phyloP scores from a whole-genome alignment of 2,888 invertebrate species.

The Parnassius smintheus region DNA sequence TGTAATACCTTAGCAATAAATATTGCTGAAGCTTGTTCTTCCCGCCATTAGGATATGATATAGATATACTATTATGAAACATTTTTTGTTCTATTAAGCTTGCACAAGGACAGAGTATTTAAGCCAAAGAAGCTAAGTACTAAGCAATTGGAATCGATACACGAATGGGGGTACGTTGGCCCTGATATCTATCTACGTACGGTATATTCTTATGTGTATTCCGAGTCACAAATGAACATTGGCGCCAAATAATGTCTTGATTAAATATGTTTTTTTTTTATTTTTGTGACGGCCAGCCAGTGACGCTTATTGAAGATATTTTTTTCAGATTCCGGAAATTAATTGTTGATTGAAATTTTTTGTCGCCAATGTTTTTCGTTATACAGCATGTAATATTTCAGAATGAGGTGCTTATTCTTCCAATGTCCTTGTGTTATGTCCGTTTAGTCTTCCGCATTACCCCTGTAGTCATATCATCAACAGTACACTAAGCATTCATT shows the following conservation, averaged over 20 bases:
- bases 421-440: constrained; percentile 32
- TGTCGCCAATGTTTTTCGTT: constrained; percentile 43
- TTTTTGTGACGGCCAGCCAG: no score
- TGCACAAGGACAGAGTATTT: constrained; percentile 69
- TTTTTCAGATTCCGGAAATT: no score
- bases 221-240: constrained; percentile 23
- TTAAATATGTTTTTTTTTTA: no score
- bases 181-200: constrained; percentile 47
- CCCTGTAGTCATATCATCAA: constrained; percentile 30
- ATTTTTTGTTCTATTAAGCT: constrained; percentile 63
- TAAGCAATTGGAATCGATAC: constrained; percentile 92
- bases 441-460: constrained; percentile 34
- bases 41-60: constrained; percentile 10
- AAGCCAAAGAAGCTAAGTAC: constrained; percentile 89
- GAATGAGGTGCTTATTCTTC: constrained; percentile 34
- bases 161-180: constrained; percentile 89
- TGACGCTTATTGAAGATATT: no score
- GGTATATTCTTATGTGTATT: constrained; percentile 43
- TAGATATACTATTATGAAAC: constrained; percentile 34
- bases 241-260: constrained; percentile 27
- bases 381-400: constrained; percentile 32
- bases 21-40: constrained; percentile 10
- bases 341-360: constrained; percentile 29
- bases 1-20: no score
- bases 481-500: constrained; percentile 20